Conservation (phyloP, 2,113 vertebrate genomes). For the Xenus cinereus region DNA sequence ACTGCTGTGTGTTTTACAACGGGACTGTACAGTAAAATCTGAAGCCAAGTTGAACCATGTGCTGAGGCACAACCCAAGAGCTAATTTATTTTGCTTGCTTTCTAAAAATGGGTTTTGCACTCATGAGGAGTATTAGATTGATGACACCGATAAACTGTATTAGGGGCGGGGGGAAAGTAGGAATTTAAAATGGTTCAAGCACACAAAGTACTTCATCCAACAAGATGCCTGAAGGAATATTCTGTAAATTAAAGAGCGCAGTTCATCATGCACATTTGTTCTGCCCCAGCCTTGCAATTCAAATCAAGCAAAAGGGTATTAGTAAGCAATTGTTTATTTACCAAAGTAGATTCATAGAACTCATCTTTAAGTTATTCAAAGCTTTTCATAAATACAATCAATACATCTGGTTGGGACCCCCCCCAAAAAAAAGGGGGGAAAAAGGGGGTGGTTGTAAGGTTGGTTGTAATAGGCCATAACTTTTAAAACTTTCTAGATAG, state of each 20-base stretch:
- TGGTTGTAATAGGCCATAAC: neutral
- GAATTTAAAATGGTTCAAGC: neutral
- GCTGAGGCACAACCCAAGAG: neutral
- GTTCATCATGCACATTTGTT: neutral
- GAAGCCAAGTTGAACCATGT: neutral
- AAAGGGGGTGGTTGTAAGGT: accelerated
- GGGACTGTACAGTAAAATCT: neutral
- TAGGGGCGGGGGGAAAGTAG: neutral
- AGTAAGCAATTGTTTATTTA: neutral
- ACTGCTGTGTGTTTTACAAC: neutral
- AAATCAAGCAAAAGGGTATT: neutral
- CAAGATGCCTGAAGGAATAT: slow-evolving; percentile 3
- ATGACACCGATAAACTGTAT: neutral
- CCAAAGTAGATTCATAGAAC: neutral
- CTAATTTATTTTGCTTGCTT: neutral
- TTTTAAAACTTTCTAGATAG: neutral
- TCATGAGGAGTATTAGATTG: neutral
- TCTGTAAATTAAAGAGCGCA: neutral
- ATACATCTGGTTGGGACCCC: neutral
- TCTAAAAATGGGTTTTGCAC: neutral
- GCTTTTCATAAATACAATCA: neutral
- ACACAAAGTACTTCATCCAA: slow-evolving; percentile 11
- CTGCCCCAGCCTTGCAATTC: neutral
- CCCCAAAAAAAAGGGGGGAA: neutral
- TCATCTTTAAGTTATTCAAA: neutral